These are phyloP conservation scores for Cryptus viduatorius DNA, from an alignment of 2,888 invertebrate genomes.

Conservation along the genomic window DNA sequence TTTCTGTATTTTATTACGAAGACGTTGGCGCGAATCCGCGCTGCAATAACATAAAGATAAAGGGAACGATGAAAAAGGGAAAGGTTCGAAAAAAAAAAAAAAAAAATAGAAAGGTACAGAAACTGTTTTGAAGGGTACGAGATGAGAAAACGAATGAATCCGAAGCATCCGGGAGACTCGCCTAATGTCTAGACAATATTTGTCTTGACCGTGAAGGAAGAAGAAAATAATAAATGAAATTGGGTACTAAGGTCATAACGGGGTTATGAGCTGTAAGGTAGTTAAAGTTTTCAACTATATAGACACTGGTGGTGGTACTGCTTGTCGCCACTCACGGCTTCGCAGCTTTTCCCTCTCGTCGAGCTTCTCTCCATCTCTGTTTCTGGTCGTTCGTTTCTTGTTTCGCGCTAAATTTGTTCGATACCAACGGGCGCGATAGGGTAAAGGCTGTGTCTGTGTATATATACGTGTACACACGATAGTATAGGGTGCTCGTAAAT, in stretches of 20 bases:
- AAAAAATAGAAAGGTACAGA: neutral
- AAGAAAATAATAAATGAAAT: conserved; percentile 82
- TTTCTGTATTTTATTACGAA: conserved; percentile 63
- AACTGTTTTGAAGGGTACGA: conserved; percentile 25
- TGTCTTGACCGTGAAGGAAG: conserved; percentile 76
- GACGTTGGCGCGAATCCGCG: conserved; percentile 48
- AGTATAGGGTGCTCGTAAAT: conserved; percentile 66
- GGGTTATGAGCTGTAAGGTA: conserved; percentile 83
- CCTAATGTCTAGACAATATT: conserved; percentile 81
- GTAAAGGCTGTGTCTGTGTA: conserved; percentile 29
- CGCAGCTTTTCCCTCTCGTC: conserved; percentile 45
- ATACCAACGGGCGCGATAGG: conserved; percentile 40
- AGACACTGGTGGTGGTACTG: conserved; percentile 54
- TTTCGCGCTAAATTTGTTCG: conserved; percentile 80
- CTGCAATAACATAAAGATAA: conserved; percentile 69
- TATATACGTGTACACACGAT: conserved; percentile 9
- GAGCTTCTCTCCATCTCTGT: conserved; percentile 39
- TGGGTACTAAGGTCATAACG: conserved; percentile 79
- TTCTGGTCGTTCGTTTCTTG: conserved; percentile 76
- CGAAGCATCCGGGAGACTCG: conserved; percentile 23
- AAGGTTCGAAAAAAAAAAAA: conserved; percentile 53
- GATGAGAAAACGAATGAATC: conserved; percentile 49
- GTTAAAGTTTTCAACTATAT: conserved; percentile 81
- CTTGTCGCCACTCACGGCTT: conserved; percentile 42
- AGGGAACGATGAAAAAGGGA: conserved; percentile 43